Conservation (phyloP, 1,140 invertebrate genomes). For the Harpegnathos saltator region DNA sequence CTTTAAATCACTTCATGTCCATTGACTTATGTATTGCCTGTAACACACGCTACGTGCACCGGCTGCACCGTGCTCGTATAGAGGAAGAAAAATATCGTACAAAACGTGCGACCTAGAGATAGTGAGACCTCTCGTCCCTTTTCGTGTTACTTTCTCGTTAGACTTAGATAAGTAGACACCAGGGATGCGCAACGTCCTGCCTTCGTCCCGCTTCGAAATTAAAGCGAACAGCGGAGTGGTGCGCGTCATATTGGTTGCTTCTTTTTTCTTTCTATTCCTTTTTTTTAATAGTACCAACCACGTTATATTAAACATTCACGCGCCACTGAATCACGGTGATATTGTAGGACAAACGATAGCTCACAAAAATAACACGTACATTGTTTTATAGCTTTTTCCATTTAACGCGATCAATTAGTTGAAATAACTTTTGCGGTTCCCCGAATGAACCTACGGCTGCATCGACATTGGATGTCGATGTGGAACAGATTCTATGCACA, state of each 20-base stretch:
- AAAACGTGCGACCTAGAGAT: slow-evolving; percentile 33
- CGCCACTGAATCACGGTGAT: not conserved
- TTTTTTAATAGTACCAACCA: not conserved
- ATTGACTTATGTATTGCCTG: slow-evolving; percentile 24
- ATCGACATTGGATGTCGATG: not conserved
- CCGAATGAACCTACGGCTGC: too few relatives aligned
- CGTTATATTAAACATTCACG: not conserved
- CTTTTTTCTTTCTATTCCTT: not conserved
- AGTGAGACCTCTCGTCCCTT: slow-evolving; percentile 31
- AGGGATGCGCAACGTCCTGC: slow-evolving; percentile 23
- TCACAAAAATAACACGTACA: not conserved
- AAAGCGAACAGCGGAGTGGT: not conserved
- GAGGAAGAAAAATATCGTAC: slow-evolving; percentile 25
- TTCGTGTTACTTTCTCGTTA: slow-evolving; percentile 43
- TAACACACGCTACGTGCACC: slow-evolving; percentile 17
- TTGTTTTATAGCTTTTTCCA: not conserved
- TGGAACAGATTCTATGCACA: not conserved
- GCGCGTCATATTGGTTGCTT: not conserved
- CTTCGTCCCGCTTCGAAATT: not conserved
- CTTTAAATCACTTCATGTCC: slow-evolving; percentile 24
- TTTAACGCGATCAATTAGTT: slow-evolving; percentile 1
- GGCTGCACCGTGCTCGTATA: slow-evolving; percentile 30
- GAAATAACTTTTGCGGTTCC: too few relatives aligned
- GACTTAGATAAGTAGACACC: slow-evolving; percentile 41
- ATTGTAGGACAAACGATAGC: not conserved